These are phyloP conservation scores for Biston stratarius DNA, from an alignment of 2,888 invertebrate genomes.

Conservation along the genomic window DNA sequence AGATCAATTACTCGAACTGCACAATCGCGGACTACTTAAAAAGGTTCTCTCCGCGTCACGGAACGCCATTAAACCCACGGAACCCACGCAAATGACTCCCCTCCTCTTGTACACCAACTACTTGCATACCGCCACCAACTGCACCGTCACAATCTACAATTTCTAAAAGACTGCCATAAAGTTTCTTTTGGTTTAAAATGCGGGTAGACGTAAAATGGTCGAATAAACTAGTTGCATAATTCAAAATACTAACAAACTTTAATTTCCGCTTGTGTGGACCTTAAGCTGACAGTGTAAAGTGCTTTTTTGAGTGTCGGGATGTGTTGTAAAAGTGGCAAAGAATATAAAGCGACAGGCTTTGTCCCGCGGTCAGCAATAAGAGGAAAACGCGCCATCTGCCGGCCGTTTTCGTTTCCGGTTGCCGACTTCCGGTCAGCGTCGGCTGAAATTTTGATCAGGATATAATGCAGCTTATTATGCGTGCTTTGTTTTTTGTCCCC, in stretches of 20 bases:
- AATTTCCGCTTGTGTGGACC: conserved; percentile 30
- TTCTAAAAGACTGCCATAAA: conserved; percentile 53
- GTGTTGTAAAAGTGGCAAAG: conserved; percentile 44
- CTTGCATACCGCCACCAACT: conserved; percentile 59
- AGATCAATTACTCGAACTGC: conserved; percentile 34
- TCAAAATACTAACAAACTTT: conserved; percentile 60
- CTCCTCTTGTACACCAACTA: conserved; percentile 51
- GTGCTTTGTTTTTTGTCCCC: conserved; percentile 44
- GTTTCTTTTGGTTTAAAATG: conserved; percentile 51
- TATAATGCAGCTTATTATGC: conserved; percentile 74
- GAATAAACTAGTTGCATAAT: conserved; percentile 78
- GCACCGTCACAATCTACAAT: conserved; percentile 18
- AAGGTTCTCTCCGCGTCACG: conserved; percentile 41
- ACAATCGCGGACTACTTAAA: conserved; percentile 32
- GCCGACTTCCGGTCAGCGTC: conserved; percentile 69
- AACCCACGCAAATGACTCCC: conserved; percentile 59
- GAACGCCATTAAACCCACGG: conserved; percentile 66
- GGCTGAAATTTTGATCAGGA: conserved; percentile 75
- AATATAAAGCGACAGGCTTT: conserved; percentile 71
- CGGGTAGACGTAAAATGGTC: conserved; percentile 53
- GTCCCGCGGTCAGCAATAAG: conserved; percentile 81
- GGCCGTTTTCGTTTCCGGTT: conserved; percentile 68
- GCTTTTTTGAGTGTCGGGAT: conserved; percentile 36
- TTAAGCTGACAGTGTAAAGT: conserved; percentile 47
- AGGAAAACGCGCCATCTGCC: conserved; percentile 79